Evolutionary conservation across 2,888 invertebrate genomes (phyloP), one percentile per base, ranked within the genome.

Genomic region (Andricus quercusramuli): DNA sequence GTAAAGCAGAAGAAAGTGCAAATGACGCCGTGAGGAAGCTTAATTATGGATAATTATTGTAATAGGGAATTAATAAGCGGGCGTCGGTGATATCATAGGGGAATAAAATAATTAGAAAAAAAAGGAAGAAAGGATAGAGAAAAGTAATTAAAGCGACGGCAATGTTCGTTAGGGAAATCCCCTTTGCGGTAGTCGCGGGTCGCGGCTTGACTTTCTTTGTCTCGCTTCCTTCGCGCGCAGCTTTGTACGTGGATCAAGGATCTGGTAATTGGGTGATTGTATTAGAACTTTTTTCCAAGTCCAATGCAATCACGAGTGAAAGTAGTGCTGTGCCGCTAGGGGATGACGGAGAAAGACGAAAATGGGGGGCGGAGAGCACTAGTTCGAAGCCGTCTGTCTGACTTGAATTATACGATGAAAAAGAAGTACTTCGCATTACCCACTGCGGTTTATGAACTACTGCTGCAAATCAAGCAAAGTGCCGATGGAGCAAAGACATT

Each of bases 201-300:
- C 44, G 25, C 44, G 66, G 62, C 80, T 65, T 79, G 32, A 32
- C 51, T 74, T 81, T 78, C 81, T 83, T 77, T 82, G 77, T 78
- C 82, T 80, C 83, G 82, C 80, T 66, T 82, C 81, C 80, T 81
- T 80, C 81, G 78, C 74, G 78, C 81, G 77, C 74, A 78, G 85
- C 83, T 85, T 85, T 85, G 83, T 82, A 68, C 82, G 78, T 83
- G 85, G 84, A 84, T 85, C 83, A 83, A 83, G 85, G 83, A 85
- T 85, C 86, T 79, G 80, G 82, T 88, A 89, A 90, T 88, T 88
- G 85, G 86, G 84, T 87, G 85, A 90, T 89, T 86, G 83, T 85
- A 86, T 88, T 88, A 85, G 82, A 83, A 86, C 84, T 86, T 88
- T 86, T 86, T 85, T 85, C 80, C 74, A 85, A 86, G 85, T 82